Percentiles rank a stretch among this genome's conserved stretches.
phyloP scores from a whole-genome alignment of 2,113 vertebrate species.

The Azemiops feae region DNA sequence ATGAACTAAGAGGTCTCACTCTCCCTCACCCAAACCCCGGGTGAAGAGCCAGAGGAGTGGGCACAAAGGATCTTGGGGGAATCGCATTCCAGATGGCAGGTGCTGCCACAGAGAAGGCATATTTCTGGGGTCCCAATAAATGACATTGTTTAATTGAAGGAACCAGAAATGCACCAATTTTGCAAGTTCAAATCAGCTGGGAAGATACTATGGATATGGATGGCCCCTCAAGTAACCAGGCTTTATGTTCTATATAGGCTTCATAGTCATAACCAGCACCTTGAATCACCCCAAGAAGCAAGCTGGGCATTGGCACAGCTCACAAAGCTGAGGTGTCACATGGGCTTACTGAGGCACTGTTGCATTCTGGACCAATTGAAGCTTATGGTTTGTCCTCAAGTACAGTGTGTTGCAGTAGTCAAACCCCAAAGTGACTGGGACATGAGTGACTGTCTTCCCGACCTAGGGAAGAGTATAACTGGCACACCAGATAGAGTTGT shows the following conservation, averaged over 20 bases:
- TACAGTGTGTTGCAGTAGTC: not conserved
- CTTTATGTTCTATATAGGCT: not conserved
- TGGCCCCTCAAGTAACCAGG: not conserved
- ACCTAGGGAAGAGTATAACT: not conserved
- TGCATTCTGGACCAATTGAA: not conserved
- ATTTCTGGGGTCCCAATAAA: not conserved
- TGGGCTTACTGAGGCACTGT: not conserved
- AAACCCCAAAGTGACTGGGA: not conserved
- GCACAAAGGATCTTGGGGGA: no score
- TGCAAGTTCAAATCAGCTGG: not conserved
- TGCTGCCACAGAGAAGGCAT: not conserved
- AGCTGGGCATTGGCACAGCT: not conserved
- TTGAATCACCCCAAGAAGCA: not conserved
- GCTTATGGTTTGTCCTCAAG: not conserved
- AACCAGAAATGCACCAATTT: not conserved
- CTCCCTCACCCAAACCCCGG: not conserved
- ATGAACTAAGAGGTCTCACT: not conserved
- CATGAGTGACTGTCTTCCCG: not conserved
- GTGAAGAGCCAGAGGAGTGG: not conserved
- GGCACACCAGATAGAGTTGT: not conserved
- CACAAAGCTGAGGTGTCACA: not conserved
- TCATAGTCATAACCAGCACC: not conserved
- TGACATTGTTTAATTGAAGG: not conserved
- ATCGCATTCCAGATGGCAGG: not conserved
- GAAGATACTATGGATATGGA: not conserved